Conservation (phyloP, 2,888 invertebrate species). For the Cancer borealis region DNA sequence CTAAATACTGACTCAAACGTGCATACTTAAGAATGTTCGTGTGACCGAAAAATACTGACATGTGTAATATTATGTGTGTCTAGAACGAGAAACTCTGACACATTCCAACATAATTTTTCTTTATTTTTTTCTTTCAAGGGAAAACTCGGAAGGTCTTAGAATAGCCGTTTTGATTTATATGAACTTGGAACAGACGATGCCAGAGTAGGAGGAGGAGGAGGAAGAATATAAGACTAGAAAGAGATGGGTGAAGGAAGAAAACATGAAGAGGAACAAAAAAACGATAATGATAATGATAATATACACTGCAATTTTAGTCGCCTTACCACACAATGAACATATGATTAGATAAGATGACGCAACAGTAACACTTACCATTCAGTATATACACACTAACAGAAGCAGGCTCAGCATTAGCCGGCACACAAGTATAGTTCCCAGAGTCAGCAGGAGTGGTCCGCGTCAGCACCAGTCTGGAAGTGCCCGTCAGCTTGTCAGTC, state of each 20-base stretch:
- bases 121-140: neutral
- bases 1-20: too few relatives aligned
- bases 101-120: too few relatives aligned
- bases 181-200: neutral
- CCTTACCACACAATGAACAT: too few relatives aligned
- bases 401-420: constrained; percentile 76
- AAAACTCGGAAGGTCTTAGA: neutral
- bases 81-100: too few relatives aligned
- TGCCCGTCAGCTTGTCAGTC: constrained; percentile 80
- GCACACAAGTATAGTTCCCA: constrained; percentile 84
- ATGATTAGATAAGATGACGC: too few relatives aligned
- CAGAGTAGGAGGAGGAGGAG: neutral
- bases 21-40: too few relatives aligned
- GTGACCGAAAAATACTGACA: too few relatives aligned
- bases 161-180: neutral
- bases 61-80: too few relatives aligned
- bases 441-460: constrained; percentile 83
- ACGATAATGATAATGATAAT: neutral
- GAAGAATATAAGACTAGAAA: neutral
- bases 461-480: constrained; percentile 67
- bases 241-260: neutral
- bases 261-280: neutral
- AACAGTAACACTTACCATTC: neutral
- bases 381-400: constrained; percentile 72
- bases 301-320: too few relatives aligned